Base-by-base conservation (phyloP, 37 sponge, comb jelly and placozoan genomes). In the Mnemiopsis leidyi region DNA sequence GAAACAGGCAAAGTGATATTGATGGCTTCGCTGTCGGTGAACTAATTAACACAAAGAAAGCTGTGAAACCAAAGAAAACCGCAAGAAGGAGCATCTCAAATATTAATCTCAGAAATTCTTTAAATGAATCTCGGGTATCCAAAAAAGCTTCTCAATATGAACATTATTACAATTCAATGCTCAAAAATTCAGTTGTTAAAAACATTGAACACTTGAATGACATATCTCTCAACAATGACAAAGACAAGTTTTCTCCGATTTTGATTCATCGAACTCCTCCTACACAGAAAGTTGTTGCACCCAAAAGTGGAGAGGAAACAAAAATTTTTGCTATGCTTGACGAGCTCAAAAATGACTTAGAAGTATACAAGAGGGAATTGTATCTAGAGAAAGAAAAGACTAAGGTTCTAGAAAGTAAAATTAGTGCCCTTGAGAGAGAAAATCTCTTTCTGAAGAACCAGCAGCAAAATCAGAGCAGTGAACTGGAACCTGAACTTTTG, bases 331-430 rank as follows among this genome's bases (percentile, higher is more conserved):
- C 90, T 1, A 85, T 85, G 7, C 61, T 85, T 38, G 90, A 85
- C 21, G 90, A 85, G 1, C 26, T 85, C 0, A 85, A 40, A 26
- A 40, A 38, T 38, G 90, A 85, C 61, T 40, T 85, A 25, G 90
- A 85, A 26, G 25, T 85, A 16, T 85, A 85, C 29, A 85, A 85
- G 24, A 38, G 48, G 5, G 90, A 85, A 40, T 26, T 85, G 29
- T 85, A 85, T 39, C 32, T 85, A 24, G 90, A 85, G 48, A 85
- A 85, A 38, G 90, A 85, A 25, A 85, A 85, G 61, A 85, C 90
- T 20, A 38, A 85, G 39, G 29, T 85, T 18, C 23, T 85, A 29
- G 48, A 85, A 40, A 38, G 24, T 23, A 37, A 85, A 85, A 61
- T 85, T n/a, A 85, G 25, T 23, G 40, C 90, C n/a, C 35, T 85